Evolutionary conservation across 2,113 vertebrate species (phyloP).

Genomic region (Carettochelys insculpta): DNA sequence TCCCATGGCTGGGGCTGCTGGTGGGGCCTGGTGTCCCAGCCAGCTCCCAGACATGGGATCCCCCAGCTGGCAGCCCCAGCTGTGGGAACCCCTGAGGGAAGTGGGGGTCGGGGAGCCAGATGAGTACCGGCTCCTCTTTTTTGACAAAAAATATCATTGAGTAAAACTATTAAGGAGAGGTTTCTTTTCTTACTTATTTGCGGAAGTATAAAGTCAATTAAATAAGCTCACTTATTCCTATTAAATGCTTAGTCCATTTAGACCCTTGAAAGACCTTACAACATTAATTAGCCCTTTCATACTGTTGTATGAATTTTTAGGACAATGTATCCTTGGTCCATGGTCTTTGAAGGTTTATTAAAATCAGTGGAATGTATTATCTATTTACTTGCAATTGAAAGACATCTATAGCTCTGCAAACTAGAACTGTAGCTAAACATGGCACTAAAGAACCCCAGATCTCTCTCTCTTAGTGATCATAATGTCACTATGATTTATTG

Average conservation of each 20-base stretch:
- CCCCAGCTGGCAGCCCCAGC: too few species aligned
- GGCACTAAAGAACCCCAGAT: background rate
- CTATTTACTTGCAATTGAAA: background rate
- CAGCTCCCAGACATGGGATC: too few species aligned
- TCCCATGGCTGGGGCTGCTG: too few species aligned
- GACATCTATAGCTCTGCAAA: slow-evolving; percentile 9
- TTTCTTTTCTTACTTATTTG: background rate
- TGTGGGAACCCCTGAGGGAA: too few species aligned
- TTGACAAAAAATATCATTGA: too few species aligned
- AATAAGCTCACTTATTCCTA: background rate
- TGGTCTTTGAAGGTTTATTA: background rate
- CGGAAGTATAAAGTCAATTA: background rate
- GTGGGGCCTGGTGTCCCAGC: too few species aligned
- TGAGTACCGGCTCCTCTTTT: too few species aligned
- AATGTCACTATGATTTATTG: background rate
- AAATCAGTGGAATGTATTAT: background rate
- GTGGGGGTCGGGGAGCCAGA: too few species aligned
- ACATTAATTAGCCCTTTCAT: background rate
- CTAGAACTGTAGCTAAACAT: background rate
- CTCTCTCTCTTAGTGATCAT: background rate
- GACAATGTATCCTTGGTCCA: rapidly evolving
- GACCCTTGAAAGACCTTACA: rapidly evolving
- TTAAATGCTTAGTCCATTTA: background rate
- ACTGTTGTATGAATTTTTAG: background rate
- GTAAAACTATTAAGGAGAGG: background rate